Base-by-base conservation (phyloP, 2,797 vertebrate species). In the Hirundo rustica region DNA sequence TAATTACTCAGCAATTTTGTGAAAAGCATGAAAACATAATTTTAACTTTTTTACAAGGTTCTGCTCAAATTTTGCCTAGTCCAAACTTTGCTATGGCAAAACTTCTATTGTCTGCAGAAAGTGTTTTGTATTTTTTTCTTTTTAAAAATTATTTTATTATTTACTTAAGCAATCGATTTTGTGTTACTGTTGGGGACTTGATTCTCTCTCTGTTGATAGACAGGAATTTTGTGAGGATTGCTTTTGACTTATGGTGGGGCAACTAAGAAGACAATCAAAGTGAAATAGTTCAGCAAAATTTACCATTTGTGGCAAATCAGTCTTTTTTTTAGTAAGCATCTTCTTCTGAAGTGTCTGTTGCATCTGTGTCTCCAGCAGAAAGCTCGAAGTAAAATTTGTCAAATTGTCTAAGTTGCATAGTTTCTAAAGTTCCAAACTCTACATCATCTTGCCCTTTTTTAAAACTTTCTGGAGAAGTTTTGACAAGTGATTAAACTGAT, bases 401-500 rank as follows among this genome's bases (percentile, higher is more conserved):
- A 81, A 27, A 68, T 58, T 79, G n/a, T 58, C 9, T 44, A 76
- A 75, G 64, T 47, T 76, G n/a, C 7, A 22, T 25, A 58, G 60
- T 73, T 92, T 85, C 81, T 76, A 51, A 87, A 76, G 40, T 85
- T 64, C 21, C 55, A 79, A 79, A 88, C 20, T 79, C 30, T 38
- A 18, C 22, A 51, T 13, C 7, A 34, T 60, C 68, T 73, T 79
- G 25, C 36, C 21, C 29, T 58, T 71, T 57, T 58, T 36, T 19
- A 11, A 62, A 85, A 86, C 19, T 89, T 92, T 36, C 40, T 58
- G 64, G 12, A 70, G 67, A 50, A 87, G 12, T 84, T 95, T 91
- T 94, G 85, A 93, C 82, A 89, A 64, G 36, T 77, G 71, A 76
- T 93, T 85, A 73, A 87, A 44, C 36, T 83, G 79, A 82, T 89